phyloP scores from a whole-genome alignment of 2,888 invertebrate species.

The Drosophila mimetica region DNA sequence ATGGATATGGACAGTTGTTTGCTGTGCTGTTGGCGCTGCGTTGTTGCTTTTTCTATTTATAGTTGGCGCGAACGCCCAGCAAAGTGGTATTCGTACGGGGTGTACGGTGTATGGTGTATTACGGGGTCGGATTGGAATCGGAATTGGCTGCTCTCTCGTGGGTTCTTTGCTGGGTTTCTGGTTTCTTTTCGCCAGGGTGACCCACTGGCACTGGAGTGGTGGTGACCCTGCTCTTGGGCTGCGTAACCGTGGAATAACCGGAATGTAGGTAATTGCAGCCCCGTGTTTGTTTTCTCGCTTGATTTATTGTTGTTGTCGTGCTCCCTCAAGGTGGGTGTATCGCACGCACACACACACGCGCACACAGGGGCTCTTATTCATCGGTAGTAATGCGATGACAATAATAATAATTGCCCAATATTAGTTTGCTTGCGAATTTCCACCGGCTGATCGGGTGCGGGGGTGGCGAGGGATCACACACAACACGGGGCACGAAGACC shows the following conservation, averaged over 20 bases:
- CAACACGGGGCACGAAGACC: slow-evolving; percentile 3
- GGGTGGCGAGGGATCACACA: not conserved
- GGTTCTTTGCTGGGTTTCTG: not conserved
- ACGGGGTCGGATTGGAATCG: slow-evolving; percentile 8
- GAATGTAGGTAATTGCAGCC: slow-evolving; percentile 3
- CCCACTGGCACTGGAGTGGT: not conserved
- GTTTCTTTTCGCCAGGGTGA: slow-evolving; percentile 12
- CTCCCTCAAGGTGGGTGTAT: slow-evolving; percentile 37
- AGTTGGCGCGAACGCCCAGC: slow-evolving; percentile 41
- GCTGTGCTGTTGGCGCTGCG: not conserved
- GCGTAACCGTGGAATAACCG: slow-evolving; percentile 17
- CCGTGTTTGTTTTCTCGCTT: slow-evolving; percentile 34
- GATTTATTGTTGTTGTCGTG: slow-evolving; percentile 3
- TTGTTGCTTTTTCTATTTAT: slow-evolving; percentile 45
- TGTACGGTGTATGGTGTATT: not conserved
- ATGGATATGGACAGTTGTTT: slow-evolving; percentile 24
- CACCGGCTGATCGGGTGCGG: not conserved
- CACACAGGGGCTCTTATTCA: slow-evolving; percentile 28
- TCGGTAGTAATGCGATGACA: slow-evolving; percentile 23
- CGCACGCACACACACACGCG: slow-evolving; percentile 19
- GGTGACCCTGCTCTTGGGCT: slow-evolving; percentile 31
- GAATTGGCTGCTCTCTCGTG: no score
- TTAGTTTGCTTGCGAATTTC: not conserved
- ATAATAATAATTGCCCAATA: slow-evolving; percentile 6
- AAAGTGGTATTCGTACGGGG: not conserved